phyloP scores from a whole-genome alignment of 53 echinoderm and acorn worm species.

The Antedon mediterranea region DNA sequence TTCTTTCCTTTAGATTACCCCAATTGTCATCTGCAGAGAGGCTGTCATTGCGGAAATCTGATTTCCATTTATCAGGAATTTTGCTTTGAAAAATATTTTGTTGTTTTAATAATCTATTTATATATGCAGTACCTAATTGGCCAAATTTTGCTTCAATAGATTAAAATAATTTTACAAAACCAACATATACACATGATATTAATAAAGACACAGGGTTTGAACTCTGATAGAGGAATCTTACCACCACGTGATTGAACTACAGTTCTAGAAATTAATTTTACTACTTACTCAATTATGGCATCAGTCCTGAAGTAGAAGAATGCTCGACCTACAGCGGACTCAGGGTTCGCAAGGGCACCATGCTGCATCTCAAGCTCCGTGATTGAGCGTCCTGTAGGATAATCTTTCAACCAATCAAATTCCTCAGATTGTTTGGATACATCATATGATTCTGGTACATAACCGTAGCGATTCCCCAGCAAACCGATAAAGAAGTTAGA shows the following conservation, averaged over 20 bases:
- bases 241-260: no score
- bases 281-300: slow-evolving; percentile 44
- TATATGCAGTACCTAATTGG: no score
- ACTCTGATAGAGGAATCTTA: no score
- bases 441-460: slow-evolving; percentile 51
- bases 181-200: no score
- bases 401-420: slow-evolving; percentile 65
- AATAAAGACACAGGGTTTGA: no score
- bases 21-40: slow-evolving; percentile 21
- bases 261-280: no score
- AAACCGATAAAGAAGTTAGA: slow-evolving; percentile 85
- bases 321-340: slow-evolving; percentile 17
- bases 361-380: slow-evolving; percentile 87
- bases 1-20: slow-evolving; percentile 40
- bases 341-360: slow-evolving; percentile 34
- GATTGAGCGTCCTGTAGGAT: slow-evolving; percentile 62
- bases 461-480: slow-evolving; percentile 81
- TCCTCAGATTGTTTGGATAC: slow-evolving; percentile 31
- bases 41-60: slow-evolving; percentile 38
- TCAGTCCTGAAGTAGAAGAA: slow-evolving; percentile 66
- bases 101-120: no score
- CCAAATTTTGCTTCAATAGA: no score
- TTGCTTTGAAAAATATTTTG: slow-evolving; percentile 19
- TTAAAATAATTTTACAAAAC: no score
- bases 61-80: slow-evolving; percentile 31